These are phyloP conservation scores for Drosophila micromelanica DNA, from an alignment of 1,140 invertebrate species.

Conservation along the genomic window DNA sequence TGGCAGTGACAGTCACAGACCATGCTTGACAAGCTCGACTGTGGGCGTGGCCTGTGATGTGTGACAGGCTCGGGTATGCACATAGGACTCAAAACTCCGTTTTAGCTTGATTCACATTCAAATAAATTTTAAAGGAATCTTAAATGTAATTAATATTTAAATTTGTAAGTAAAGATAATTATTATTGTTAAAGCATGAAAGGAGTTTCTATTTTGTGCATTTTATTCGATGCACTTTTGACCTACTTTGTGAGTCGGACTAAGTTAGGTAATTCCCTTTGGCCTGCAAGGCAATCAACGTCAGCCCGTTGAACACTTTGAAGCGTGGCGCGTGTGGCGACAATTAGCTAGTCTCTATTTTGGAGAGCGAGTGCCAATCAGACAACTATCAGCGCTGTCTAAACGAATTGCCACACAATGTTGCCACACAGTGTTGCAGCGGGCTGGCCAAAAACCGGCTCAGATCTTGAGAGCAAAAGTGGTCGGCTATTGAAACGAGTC, in stretches of 20 bases:
- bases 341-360: slow-evolving; percentile 55
- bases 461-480: slow-evolving; percentile 19
- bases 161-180: too few relatives aligned
- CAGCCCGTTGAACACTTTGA: slow-evolving; percentile 25
- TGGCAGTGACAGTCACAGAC: slow-evolving; percentile 17
- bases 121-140: too few relatives aligned
- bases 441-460: slow-evolving; percentile 24
- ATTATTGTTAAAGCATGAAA: too few relatives aligned
- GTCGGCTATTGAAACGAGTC: slow-evolving; percentile 61
- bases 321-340: slow-evolving; percentile 60
- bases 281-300: slow-evolving; percentile 33
- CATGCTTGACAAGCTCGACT: background rate
- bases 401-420: slow-evolving; percentile 55
- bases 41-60: background rate
- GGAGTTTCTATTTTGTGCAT: background rate
- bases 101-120: too few relatives aligned
- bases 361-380: slow-evolving; percentile 68
- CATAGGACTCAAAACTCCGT: too few relatives aligned
- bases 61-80: too few relatives aligned
- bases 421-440: slow-evolving; percentile 10
- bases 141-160: too few relatives aligned
- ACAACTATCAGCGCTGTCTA: slow-evolving; percentile 50
- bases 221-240: slow-evolving; percentile 57
- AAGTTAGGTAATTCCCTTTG: slow-evolving; percentile 49
- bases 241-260: slow-evolving; percentile 51